These are phyloP conservation scores for Halyomorpha halys DNA, from an alignment of 1,140 invertebrate genomes.

Conservation along the genomic window DNA sequence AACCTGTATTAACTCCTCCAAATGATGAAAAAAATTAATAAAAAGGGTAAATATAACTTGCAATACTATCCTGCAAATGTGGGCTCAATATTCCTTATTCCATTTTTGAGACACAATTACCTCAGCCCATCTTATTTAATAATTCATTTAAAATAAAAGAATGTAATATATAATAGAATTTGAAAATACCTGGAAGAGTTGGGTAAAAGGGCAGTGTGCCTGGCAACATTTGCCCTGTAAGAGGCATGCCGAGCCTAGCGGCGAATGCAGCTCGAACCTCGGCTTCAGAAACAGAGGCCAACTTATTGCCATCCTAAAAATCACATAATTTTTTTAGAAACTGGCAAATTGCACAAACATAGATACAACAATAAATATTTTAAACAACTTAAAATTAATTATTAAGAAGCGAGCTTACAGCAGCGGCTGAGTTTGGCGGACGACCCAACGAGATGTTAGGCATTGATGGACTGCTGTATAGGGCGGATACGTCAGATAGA, in stretches of 20 bases:
- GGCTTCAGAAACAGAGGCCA: slow-evolving; percentile 59
- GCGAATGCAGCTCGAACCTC: slow-evolving; percentile 63
- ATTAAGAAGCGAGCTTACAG: slow-evolving; percentile 27
- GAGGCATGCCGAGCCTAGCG: slow-evolving; percentile 57
- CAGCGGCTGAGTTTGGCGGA: slow-evolving; percentile 47
- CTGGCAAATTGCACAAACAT: background rate
- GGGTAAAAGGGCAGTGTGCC: slow-evolving; percentile 65
- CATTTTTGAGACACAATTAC: too few species aligned
- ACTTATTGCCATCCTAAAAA: slow-evolving; percentile 29
- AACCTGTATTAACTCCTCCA: too few species aligned
- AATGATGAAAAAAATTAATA: too few species aligned
- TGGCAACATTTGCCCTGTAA: slow-evolving; percentile 60
- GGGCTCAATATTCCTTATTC: too few species aligned
- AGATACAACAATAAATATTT: background rate
- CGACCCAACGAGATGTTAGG: slow-evolving; percentile 89
- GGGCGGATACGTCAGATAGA: slow-evolving; percentile 49
- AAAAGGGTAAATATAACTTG: too few species aligned
- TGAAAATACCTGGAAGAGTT: slow-evolving; percentile 45
- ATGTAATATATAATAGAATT: too few species aligned
- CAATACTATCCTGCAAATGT: too few species aligned
- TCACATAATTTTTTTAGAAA: background rate
- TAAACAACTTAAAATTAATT: background rate
- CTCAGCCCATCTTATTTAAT: too few species aligned
- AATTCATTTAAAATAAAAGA: too few species aligned
- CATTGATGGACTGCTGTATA: slow-evolving; percentile 90